Evolutionary conservation across 2,113 vertebrate genomes (phyloP).

Genomic region (Petroica traversi): DNA sequence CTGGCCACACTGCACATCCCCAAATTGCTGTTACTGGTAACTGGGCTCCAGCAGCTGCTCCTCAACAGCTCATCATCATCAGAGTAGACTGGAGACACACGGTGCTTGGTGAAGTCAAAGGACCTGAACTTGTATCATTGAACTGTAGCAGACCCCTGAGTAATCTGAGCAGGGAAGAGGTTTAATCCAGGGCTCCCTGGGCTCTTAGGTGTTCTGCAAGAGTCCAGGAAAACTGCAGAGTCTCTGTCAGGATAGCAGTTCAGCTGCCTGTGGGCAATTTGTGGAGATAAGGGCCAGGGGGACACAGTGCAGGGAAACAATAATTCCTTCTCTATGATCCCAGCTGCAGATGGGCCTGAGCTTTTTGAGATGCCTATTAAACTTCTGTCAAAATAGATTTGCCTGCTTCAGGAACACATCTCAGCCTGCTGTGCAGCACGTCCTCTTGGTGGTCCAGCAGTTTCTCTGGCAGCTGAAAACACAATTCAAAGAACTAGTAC

Average conservation of each 20-base stretch:
- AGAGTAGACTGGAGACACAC: not conserved
- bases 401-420: not conserved
- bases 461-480: not conserved
- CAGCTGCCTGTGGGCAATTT: not conserved
- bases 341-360: not conserved
- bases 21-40: not conserved
- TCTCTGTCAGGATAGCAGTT: not conserved
- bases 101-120: not conserved
- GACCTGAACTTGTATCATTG: accelerated
- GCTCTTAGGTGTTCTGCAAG: not conserved
- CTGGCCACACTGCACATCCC: not conserved
- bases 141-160: not conserved
- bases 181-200: not conserved
- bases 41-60: not conserved
- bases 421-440: not conserved
- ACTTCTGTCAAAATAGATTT: not conserved
- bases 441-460: accelerated
- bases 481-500: accelerated
- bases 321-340: not conserved
- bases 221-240: not conserved
- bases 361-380: not conserved
- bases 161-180: not conserved
- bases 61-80: not conserved
- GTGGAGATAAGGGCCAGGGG: not conserved
- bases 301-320: accelerated